Conservation (phyloP, 2,113 vertebrate species). For the Spilogale gracilis region DNA sequence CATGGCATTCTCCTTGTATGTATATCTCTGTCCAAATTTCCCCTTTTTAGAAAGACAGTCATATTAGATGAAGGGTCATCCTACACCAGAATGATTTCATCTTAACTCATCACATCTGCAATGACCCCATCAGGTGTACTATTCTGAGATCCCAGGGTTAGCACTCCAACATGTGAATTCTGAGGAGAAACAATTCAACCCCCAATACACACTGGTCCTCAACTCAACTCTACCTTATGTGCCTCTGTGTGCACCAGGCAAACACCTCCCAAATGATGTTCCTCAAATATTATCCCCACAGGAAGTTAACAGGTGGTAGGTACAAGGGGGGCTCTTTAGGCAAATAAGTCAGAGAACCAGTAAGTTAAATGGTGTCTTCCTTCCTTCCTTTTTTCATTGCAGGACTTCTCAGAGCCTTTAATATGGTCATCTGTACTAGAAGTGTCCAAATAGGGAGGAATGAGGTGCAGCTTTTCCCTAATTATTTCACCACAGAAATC, state of each 20-base stretch:
- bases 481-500: background rate
- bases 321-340: background rate
- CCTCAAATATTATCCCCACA: background rate
- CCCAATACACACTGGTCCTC: background rate
- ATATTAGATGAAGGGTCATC: background rate
- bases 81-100: background rate
- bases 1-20: background rate
- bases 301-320: background rate
- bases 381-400: background rate
- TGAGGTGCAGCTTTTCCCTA: background rate
- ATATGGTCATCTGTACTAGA: background rate
- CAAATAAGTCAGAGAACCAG: background rate
- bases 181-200: background rate
- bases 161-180: background rate
- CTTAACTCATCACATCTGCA: background rate
- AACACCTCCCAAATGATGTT: background rate
- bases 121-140: background rate
- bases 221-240: background rate
- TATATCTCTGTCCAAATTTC: background rate
- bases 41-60: background rate
- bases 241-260: background rate
- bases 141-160: background rate
- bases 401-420: constrained; percentile 26
- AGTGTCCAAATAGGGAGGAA: background rate
- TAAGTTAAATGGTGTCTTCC: background rate